Base-by-base conservation (phyloP, 2,888 invertebrate genomes). In the Drosophila limbata region DNA sequence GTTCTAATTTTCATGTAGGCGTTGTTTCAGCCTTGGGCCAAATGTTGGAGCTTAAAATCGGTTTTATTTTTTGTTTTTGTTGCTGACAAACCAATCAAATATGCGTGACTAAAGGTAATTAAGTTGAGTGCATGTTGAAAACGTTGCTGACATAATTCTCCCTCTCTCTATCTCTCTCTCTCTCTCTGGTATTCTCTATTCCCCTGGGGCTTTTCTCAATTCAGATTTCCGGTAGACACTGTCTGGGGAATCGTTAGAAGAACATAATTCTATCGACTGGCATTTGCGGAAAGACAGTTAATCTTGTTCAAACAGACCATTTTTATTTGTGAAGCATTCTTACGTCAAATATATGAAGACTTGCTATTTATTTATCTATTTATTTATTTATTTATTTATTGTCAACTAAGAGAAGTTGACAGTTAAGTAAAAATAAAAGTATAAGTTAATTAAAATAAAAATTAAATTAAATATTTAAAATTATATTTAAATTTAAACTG, bases 61-160 rank as follows among this genome's bases (percentile, higher is more conserved):
- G 10, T n/a, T 31, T 21, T 35, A 25, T 17, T 53, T n/a, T 35
- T 21, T 35, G 25, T 25, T 53, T 45, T 25, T 37, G 35, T 17
- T 47, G 42, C 33, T 61, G 51, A 42, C 69, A 77, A 82, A 69
- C 70, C 73, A 88, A 85, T 88, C 81, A 86, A 77, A 83, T 74
- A 73, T 86, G 84, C 84, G 84, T 84, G 84, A 80, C 89, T 79
- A 59, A 52, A 69, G 66, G 73, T 74, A 69, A 88, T 84, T 84
- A 88, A 61, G 62, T 56, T 72, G 63, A 69, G 52, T 81, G 79
- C 77, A 84, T 79, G 79, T 56, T 79, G 62, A 79, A 79, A 83
- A 78, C 50, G 63, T 69, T 72, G 71, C 81, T 84, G 78, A 71
- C 88, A 83, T 88, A 85, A 78, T 75, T 88, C 57, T 50, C 11